Conservation (phyloP, 1,140 invertebrate species). For the Drosophila auraria region DNA sequence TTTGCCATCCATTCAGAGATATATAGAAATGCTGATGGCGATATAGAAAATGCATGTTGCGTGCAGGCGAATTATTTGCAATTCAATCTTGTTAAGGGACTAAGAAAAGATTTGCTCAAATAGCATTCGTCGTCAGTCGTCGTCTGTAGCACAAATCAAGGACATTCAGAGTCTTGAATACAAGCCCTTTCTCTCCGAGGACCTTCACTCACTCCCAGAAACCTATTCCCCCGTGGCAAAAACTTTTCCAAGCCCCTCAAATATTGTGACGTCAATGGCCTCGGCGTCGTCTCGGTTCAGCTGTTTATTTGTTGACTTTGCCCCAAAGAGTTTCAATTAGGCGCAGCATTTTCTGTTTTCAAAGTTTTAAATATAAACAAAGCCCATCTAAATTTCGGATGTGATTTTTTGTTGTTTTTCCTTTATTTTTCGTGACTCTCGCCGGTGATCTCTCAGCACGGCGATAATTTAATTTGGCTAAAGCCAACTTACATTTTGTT, state of each 20-base stretch:
- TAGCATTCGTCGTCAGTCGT: background rate
- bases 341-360: slow-evolving; percentile 28
- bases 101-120: slow-evolving; percentile 18
- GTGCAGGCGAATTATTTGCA: slow-evolving; percentile 24
- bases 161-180: slow-evolving; percentile 24
- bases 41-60: slow-evolving; percentile 27
- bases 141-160: slow-evolving; percentile 14
- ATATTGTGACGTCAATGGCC: slow-evolving; percentile 57
- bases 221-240: slow-evolving; percentile 13
- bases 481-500: slow-evolving; percentile 41
- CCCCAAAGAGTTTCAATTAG: slow-evolving; percentile 61
- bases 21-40: slow-evolving; percentile 35
- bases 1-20: slow-evolving; percentile 49
- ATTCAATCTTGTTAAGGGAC: slow-evolving; percentile 42
- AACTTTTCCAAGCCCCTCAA: slow-evolving; percentile 43
- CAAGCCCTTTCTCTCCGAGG: background rate
- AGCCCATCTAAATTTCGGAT: slow-evolving; percentile 34
- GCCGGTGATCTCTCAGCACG: slow-evolving; percentile 9
- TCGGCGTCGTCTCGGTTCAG: slow-evolving; percentile 35
- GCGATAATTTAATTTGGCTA: slow-evolving; percentile 43
- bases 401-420: slow-evolving; percentile 15
- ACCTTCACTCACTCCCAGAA: slow-evolving; percentile 9
- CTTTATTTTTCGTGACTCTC: background rate
- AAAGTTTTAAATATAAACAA: slow-evolving; percentile 55
- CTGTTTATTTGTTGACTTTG: slow-evolving; percentile 53